Evolutionary conservation across 2,888 invertebrate species (phyloP), one percentile per base, ranked within the genome.

Genomic region (Amphipyra tragopoginis): DNA sequence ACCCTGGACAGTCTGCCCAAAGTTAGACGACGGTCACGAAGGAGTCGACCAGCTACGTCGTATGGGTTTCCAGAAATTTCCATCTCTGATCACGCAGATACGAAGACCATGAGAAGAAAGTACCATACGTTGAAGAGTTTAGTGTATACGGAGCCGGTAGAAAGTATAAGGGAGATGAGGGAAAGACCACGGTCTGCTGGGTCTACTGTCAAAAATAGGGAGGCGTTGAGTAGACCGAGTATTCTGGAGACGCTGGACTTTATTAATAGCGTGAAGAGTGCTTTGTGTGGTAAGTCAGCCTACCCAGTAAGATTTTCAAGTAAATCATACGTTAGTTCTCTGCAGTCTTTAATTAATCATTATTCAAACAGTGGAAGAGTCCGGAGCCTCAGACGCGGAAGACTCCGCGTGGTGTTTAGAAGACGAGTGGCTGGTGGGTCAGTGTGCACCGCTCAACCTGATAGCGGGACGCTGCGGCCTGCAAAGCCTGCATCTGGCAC

Each of bases 241-340:
- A 83, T 95, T 14, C 65, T 94, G 77, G 95, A 94, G 86, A 94
- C 94, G 0, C 66, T 94, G 80, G 94, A 94, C 52, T 94, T 94
- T 71, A 94, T 94, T 36, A 94, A 93, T 61, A 89, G 93, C 26
- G 92, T 94, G 0, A 94, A 92, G 59, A 87, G 92, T 76, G 92
- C 93, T 29, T 76, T 94, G 10, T 88, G 88, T 80, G 94, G 94
- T 94, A 58, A 86, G 90, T 81, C n/a, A 6, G 3, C 11, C 13
- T 38, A 21, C 21, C 21, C 21, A 21, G 21, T 2, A 21, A 21
- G 1, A 21, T 21, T 21, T 21, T 21, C 21, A 21, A 21, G 21
- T 21, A 21, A 3, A 21, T 21, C 21, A 21, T 3, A 21, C 21
- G 3, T 2, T 21, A 21, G 21, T 21, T 21, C 2, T 21, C 15